Percentiles rank a stretch among this genome's conserved stretches.
Conservation (phyloP, 2,113 vertebrate genomes). For the Meriones unguiculatus region DNA sequence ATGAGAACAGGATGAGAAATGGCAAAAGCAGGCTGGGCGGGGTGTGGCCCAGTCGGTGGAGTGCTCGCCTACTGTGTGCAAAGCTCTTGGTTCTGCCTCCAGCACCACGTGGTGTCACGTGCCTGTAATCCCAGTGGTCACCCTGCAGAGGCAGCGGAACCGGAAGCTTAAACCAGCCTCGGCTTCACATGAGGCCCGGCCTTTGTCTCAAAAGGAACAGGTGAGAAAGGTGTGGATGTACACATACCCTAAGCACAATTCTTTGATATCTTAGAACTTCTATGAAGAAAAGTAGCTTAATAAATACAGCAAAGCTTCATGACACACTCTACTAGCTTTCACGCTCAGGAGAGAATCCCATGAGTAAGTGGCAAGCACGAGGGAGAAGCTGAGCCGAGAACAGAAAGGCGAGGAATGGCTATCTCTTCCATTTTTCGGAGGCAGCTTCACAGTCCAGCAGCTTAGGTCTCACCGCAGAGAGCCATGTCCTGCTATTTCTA, state of each 20-base stretch:
- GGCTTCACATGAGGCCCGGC: too few relatives aligned
- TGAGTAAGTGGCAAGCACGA: constrained; percentile 3
- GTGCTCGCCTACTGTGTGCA: neutral
- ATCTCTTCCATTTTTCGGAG: neutral
- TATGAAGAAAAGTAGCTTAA: constrained; percentile 13
- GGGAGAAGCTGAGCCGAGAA: neutral
- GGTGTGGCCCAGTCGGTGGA: neutral
- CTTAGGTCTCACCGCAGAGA: constrained; percentile 36
- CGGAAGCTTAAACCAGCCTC: neutral
- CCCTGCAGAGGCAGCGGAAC: neutral
- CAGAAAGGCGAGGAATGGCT: neutral
- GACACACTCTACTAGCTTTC: neutral
- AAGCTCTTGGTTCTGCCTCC: neutral
- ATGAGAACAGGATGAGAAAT: too few relatives aligned
- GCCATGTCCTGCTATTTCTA: constrained; percentile 5
- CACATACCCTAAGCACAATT: constrained; percentile 8
- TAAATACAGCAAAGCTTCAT: constrained; percentile 40
- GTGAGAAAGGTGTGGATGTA: neutral
- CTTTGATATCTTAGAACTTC: constrained; percentile 8
- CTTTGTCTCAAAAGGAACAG: neutral
- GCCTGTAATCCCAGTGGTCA: neutral
- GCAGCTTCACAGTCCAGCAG: neutral
- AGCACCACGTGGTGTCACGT: neutral
- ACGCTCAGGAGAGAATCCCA: constrained; percentile 29
- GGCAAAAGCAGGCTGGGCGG: neutral